Evolutionary conservation across 1,140 invertebrate species (phyloP), one percentile per base, ranked within the genome.

Genomic region (Halesus radiatus): DNA sequence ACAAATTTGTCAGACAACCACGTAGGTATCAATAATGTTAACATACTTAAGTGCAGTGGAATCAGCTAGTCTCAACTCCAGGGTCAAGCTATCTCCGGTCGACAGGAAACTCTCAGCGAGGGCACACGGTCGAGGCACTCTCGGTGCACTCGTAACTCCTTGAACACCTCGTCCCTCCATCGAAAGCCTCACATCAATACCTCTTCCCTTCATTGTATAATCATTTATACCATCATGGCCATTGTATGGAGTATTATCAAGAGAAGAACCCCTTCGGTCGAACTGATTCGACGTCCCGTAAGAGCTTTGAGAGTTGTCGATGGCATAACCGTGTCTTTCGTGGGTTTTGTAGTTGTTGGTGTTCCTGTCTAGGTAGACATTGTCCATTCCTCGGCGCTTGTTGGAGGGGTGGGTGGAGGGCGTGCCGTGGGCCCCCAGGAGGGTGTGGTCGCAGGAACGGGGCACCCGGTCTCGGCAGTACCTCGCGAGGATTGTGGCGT

Each of bases 81-180:
- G 88, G 1, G 95, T 96, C 76, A 96, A 91, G 56, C 93, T 93
- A 85, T 94, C 94, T 53, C 93, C 94, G 66, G 92, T 93, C 0
- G 95, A 96, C 3, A 97, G 90, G 85, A 95, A 97, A 86, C 95
- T 96, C 85, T 97, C 96, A 0, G 93, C 92, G 1, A 95, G 89
- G 1, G 93, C 93, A 84, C 96, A 97, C 0, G 95, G 95, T 77
- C 95, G 89, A 13, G 91, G 86, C 56, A 89, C 88, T 80, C 88
- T 88, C 60, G 86, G 85, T 16, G 75, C 53, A 2, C 53, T n/a
- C 5, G 72, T 75, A 3, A 23, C 22, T 50, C 58, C 56, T 5
- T 56, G 53, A 2, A 58, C 1, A 8, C 26, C 72, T 15, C 72
- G 53, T 16, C 54, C 72, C 10, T 75, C 72, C 8, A 20, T 8